Evolutionary conservation across 2,888 invertebrate species (phyloP), one percentile per base, ranked within the genome.

Genomic region (Hirtodrosophila confusa): DNA sequence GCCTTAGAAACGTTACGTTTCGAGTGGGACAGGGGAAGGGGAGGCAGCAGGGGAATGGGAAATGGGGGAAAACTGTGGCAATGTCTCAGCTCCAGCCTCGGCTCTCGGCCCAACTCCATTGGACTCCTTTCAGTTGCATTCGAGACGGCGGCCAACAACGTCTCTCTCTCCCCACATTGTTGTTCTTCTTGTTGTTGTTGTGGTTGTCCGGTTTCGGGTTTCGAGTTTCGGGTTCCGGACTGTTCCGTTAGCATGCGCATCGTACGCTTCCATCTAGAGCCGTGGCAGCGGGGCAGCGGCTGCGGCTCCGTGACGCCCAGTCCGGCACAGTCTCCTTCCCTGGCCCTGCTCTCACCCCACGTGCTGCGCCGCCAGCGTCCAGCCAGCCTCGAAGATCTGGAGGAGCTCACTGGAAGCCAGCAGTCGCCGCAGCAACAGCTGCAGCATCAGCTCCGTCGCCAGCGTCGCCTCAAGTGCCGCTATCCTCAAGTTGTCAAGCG

Each of bases 401-500:
- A 89, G 37, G 86, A 72, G 24, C 48, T 69, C 11, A 63, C 73
- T 33, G 57, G 66, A 1, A 61, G 74, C 10, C 71, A 79, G 39
- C 74, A 76, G 7, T 47, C 76, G 11, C 83, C 88, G 49, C 69
- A 76, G 35, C 72, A 82, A 33, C 75, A 75, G 27, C 61, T 79
- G n/a, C 86, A 85, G 62, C 64, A 77, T 24, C 89, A 64, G n/a
- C 62, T 64, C 56, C 82, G 80, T 10, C 79, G 74, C 12, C 80
- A 79, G 68, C 87, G 89, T 29, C 89, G 90, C 69, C 75, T 86
- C 62, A 89, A 91, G 63, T 89, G 88, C 69, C 92, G 93, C 77
- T 92, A 93, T 63, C 91, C 92, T n/a, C 83, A 89, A 62, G 80
- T 90, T 29, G 92, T 93, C 40, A 91, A 92, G 40, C 89, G 90